phyloP scores from a whole-genome alignment of 2,113 vertebrate species.

The Megaptera novaeangliae region DNA sequence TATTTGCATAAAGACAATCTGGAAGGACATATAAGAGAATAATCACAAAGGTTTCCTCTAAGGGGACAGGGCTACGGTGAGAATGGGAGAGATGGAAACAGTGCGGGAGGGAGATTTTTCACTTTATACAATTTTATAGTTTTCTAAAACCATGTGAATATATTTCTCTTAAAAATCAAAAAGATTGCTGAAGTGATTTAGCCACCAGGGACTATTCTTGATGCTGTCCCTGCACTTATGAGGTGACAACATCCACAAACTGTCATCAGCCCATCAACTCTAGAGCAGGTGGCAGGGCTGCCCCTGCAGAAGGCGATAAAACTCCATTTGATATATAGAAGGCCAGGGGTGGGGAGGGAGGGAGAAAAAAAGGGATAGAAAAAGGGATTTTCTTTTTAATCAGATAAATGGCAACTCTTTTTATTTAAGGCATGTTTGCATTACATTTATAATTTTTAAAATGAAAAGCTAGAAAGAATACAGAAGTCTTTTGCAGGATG shows the following conservation, averaged over 20 bases:
- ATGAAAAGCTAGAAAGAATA: neutral
- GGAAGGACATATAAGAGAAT: neutral
- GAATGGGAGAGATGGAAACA: neutral
- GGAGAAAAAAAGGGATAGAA: neutral
- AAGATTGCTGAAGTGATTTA: neutral
- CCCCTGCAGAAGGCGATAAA: neutral
- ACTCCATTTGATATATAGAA: neutral
- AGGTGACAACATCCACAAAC: neutral
- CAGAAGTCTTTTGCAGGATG: neutral
- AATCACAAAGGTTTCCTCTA: neutral
- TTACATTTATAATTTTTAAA: neutral
- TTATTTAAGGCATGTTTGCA: neutral
- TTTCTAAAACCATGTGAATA: neutral
- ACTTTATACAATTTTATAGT: neutral
- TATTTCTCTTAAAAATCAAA: neutral
- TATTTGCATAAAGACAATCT: neutral
- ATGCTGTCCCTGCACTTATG: neutral
- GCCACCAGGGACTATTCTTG: neutral
- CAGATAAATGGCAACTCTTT: neutral
- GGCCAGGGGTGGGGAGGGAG: neutral
- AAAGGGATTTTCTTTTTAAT: neutral
- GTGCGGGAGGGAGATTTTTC: neutral
- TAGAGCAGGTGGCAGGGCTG: neutral
- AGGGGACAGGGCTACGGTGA: neutral
- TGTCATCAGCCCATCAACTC: neutral